These are phyloP conservation scores for Halictus ligatus DNA, from an alignment of 2,888 invertebrate species.

Conservation along the genomic window DNA sequence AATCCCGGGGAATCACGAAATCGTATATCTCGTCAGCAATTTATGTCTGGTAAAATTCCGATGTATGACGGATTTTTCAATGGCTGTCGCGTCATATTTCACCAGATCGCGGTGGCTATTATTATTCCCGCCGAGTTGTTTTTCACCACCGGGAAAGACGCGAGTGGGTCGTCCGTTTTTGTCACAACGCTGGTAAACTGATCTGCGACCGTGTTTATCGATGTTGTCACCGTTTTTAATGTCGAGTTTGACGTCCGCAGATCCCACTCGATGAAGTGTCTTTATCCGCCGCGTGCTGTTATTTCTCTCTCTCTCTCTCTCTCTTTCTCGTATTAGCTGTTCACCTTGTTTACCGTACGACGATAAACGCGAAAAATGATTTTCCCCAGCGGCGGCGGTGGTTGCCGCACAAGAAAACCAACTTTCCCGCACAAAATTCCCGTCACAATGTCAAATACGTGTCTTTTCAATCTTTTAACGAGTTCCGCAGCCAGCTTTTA, in stretches of 20 bases:
- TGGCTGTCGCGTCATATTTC: constrained; percentile 12
- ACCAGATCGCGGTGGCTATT: constrained; percentile 18
- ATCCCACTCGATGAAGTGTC: constrained; percentile 12
- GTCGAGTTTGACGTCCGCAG: constrained; percentile 8
- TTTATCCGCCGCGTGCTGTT: background rate
- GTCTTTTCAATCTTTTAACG: background rate
- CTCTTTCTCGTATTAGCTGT: background rate
- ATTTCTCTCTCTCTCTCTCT: background rate
- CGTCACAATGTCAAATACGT: background rate
- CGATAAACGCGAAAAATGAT: background rate
- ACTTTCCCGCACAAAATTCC: background rate
- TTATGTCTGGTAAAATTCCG: constrained; percentile 13
- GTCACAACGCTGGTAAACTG: background rate
- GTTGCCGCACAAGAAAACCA: background rate
- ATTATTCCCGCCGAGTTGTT: constrained; percentile 34
- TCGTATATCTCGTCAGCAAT: constrained; percentile 17
- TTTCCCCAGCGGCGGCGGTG: background rate
- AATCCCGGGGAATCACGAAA: background rate
- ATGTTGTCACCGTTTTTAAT: constrained; percentile 31
- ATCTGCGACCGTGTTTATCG: background rate
- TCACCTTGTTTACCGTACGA: background rate
- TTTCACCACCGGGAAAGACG: constrained; percentile 5
- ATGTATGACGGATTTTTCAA: constrained; percentile 18
- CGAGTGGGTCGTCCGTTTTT: background rate
- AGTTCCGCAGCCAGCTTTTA: background rate